These are phyloP conservation scores for Pangasianodon hypophthalmus DNA, from an alignment of 2,113 vertebrate species.

Conservation along the genomic window DNA sequence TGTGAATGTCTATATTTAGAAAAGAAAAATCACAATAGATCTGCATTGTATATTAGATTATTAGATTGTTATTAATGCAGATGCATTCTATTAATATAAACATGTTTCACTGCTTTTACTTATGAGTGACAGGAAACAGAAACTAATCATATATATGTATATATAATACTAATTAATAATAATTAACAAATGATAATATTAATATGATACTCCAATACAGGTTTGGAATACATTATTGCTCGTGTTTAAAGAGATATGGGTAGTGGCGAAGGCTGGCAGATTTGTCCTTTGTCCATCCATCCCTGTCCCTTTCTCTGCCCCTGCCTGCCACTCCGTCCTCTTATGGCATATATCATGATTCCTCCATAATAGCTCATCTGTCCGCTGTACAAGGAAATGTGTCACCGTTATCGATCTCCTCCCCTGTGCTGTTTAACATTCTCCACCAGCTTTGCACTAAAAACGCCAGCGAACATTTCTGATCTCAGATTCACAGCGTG, in stretches of 20 bases:
- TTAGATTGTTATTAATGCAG: background rate
- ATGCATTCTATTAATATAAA: too few species aligned
- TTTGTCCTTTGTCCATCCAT: constrained; percentile 51
- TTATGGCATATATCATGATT: constrained; percentile 98
- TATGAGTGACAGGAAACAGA: too few species aligned
- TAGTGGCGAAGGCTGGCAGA: background rate
- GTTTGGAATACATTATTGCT: background rate
- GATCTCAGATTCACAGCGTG: constrained; percentile 86
- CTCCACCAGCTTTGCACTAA: constrained; percentile 66
- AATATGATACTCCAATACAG: background rate
- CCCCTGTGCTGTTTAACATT: constrained; percentile 62
- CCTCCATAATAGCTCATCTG: constrained; percentile 91
- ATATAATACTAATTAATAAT: background rate
- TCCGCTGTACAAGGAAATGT: constrained; percentile 85
- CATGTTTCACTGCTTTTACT: too few species aligned
- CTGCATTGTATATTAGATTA: background rate
- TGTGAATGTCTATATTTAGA: background rate
- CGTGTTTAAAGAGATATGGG: background rate
- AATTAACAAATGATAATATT: background rate
- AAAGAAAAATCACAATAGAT: background rate
- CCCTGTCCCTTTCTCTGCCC: constrained; percentile 60
- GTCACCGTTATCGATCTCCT: constrained; percentile 85
- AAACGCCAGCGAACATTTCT: constrained; percentile 91
- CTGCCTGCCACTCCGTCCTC: constrained; percentile 75
- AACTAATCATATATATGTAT: background rate